These are phyloP conservation scores for Ondatra zibethicus DNA, from an alignment of 2,113 vertebrate genomes.

Conservation along the genomic window DNA sequence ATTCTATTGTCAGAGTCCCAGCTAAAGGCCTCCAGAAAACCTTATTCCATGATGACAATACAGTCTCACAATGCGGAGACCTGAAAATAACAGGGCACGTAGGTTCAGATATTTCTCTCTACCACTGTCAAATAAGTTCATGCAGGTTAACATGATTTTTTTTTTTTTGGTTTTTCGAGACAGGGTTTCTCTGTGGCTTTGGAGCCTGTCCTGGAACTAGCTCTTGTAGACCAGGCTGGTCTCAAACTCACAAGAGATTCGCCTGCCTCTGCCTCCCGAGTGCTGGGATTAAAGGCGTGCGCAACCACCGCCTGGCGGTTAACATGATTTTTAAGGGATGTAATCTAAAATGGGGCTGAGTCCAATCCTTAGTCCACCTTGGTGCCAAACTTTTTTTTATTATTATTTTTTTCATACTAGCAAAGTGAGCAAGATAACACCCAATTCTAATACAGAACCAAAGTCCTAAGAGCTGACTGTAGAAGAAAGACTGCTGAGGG, in stretches of 20 bases:
- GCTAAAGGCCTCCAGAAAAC: background rate
- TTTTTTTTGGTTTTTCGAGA: no score
- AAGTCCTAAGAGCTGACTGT: background rate
- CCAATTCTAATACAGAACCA: background rate
- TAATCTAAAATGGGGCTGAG: fast-evolving
- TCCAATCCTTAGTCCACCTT: background rate
- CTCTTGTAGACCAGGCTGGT: no score
- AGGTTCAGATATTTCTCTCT: background rate
- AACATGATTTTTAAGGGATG: background rate
- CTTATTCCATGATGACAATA: background rate
- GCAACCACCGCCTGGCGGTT: no score
- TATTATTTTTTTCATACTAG: background rate
- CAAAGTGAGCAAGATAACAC: background rate
- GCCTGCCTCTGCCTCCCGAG: no score
- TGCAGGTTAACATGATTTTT: background rate
- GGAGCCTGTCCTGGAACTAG: no score
- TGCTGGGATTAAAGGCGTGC: no score
- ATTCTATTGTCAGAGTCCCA: background rate
- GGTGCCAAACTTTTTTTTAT: background rate
- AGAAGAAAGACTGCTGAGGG: background rate
- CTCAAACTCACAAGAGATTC: no score
- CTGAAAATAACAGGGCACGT: background rate
- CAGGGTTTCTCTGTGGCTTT: no score
- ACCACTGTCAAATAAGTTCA: background rate
- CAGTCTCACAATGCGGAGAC: background rate